Evolutionary conservation across 2,113 vertebrate species (phyloP).

Genomic region (Puffinus mauretanicus): DNA sequence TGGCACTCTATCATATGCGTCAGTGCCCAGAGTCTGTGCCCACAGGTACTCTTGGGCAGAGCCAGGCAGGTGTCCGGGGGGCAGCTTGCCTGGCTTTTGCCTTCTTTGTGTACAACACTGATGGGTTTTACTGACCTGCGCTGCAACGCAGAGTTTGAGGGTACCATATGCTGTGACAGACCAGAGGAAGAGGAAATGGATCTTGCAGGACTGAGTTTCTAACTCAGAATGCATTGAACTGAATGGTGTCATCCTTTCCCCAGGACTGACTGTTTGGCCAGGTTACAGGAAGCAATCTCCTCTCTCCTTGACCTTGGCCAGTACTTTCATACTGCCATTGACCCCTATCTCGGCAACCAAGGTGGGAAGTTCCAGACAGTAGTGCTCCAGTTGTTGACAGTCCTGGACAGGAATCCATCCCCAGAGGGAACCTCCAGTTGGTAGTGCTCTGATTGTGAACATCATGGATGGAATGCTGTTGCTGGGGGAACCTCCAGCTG

Average conservation of each 20-base stretch:
- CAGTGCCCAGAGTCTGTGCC: neutral
- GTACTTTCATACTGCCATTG: neutral
- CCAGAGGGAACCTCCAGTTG: neutral
- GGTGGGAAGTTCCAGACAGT: neutral
- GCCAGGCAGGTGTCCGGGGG: neutral
- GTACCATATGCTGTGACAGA: neutral
- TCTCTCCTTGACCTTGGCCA: neutral
- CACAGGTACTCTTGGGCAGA: neutral
- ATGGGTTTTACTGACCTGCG: neutral
- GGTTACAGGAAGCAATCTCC: neutral
- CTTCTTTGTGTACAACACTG: neutral
- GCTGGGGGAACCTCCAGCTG: neutral
- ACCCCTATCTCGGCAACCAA: neutral
- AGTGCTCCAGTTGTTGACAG: neutral
- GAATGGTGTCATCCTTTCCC: neutral
- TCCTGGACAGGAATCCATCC: neutral
- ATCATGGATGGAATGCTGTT: neutral
- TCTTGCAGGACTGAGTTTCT: neutral
- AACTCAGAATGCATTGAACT: neutral
- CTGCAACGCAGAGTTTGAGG: fast-evolving
- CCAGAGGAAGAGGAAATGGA: neutral
- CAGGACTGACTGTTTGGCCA: neutral
- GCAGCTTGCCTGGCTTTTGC: neutral
- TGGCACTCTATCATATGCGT: neutral
- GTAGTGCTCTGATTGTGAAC: neutral